Evolutionary conservation across 23 tunicate genomes (phyloP).

Genomic region (Trididemnum nubilum): DNA sequence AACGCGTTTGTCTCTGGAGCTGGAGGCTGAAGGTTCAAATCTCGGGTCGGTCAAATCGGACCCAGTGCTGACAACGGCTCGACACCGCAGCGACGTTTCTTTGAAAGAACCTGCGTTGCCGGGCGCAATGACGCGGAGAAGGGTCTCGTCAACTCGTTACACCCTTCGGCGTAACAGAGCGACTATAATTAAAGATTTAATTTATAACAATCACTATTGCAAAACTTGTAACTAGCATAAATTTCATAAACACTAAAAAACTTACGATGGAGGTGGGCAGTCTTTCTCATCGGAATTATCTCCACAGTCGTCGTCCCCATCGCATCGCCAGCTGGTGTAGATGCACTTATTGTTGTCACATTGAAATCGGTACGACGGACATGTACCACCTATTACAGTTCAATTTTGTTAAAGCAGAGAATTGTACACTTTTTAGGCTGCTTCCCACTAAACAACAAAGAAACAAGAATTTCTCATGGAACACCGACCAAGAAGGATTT

Average conservation of each 20-base stretch:
- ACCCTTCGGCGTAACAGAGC: background rate
- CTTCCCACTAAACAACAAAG: no score
- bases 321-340: constrained; percentile 46
- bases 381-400: constrained; percentile 21
- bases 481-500: no score
- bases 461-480: no score
- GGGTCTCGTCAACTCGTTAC: background rate
- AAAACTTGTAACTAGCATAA: no score
- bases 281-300: constrained; percentile 56
- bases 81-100: background rate
- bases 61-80: no score
- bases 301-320: constrained; percentile 80
- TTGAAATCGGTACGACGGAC: constrained; percentile 49
- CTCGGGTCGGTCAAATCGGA: no score
- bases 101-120: background rate
- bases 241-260: no score
- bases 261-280: constrained; percentile 61
- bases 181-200: background rate
- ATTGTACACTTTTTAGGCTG: background rate
- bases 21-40: no score
- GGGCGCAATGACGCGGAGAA: background rate
- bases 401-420: no score
- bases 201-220: no score
- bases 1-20: no score
- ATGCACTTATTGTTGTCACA: constrained; percentile 72